Base-by-base conservation (phyloP, 1,140 invertebrate genomes). In the Habropoda laboriosa region DNA sequence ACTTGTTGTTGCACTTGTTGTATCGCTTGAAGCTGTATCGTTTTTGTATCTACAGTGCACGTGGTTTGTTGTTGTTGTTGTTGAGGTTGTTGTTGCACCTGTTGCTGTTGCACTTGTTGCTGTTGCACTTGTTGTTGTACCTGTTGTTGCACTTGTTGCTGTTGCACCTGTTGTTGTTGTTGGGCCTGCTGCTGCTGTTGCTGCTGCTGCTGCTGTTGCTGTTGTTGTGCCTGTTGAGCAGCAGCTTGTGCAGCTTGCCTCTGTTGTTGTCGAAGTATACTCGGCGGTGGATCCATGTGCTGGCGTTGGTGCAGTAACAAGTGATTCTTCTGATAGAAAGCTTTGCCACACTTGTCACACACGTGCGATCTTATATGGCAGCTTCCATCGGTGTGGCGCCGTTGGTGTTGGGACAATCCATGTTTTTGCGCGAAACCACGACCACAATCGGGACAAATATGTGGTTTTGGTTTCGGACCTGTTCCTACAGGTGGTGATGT, bases 281-380 rank as follows among this genome's bases (percentile, higher is more conserved):
- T 93, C 0, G 94, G 94, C 57, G 94, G 95, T 71, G 95, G 93
- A 90, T 97, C 96, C 94, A 97, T 96, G 90, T 97, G 97, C 84
- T 97, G 96, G 24, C 96, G 93, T 88, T 96, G 96, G 91, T 98
- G 97, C 38, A 97, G 91, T 89, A 96, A 94, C 70, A 97, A 90
- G 88, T 97, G 96, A 92, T 97, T 97, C 92, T 97, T 97, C 90
- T 97, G 96, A 93, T 96, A 97, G 94, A 98, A 98, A 24, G 96
- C 96, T 90, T 97, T 97, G 57, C 96, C 96, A 89, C 97, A 98
- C 83, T 96, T 96, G 78, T 95, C 95, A 87, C 97, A 97, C 13
- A 96, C 95, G 89, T 96, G 97, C 79, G 96, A 97, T 91, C 96
- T 94, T 78, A 96, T 93, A 57, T 96, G 96, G 88, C 96, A 97